A percentile compares a stretch with the other conserved stretches of the same genome.
These are phyloP conservation scores for Bellardia bayeri DNA, from an alignment of 2,888 invertebrate species.

Conservation along the genomic window DNA sequence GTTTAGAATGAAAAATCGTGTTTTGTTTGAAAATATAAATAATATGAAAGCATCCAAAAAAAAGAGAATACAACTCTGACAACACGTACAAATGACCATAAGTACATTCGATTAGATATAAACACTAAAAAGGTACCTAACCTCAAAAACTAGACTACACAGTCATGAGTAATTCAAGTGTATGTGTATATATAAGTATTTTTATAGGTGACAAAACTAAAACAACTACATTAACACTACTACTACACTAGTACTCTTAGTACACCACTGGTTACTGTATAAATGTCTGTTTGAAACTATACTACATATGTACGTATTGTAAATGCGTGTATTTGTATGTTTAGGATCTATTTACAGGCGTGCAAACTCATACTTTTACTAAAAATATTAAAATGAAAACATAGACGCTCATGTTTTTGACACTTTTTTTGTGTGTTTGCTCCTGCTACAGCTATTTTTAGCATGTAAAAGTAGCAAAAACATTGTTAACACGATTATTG, in stretches of 20 bases:
- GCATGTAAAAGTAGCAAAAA: constrained; percentile 68
- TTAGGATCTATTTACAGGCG: constrained; percentile 11
- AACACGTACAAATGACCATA: background rate
- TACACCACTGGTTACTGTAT: background rate
- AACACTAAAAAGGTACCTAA: constrained; percentile 3
- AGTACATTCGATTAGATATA: background rate
- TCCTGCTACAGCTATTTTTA: constrained; percentile 41
- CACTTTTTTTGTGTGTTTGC: constrained; percentile 56
- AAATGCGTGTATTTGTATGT: constrained; percentile 9
- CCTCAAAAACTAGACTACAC: background rate
- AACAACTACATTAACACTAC: constrained; percentile 55
- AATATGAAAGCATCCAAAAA: too few relatives aligned
- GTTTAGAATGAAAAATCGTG: too few relatives aligned
- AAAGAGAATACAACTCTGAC: too few relatives aligned
- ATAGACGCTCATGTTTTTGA: constrained; percentile 67
- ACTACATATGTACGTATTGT: constrained; percentile 1
- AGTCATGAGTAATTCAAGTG: constrained; percentile 1
- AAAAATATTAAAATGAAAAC: constrained; percentile 52
- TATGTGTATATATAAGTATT: background rate
- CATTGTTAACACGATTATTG: constrained; percentile 65
- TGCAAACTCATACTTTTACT: background rate
- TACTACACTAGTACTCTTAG: constrained; percentile 5
- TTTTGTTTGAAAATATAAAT: too few relatives aligned
- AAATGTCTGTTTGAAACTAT: background rate
- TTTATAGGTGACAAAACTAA: constrained; percentile 37